phyloP scores from a whole-genome alignment of 2,888 invertebrate genomes.

The Mesorhabditis sp. region DNA sequence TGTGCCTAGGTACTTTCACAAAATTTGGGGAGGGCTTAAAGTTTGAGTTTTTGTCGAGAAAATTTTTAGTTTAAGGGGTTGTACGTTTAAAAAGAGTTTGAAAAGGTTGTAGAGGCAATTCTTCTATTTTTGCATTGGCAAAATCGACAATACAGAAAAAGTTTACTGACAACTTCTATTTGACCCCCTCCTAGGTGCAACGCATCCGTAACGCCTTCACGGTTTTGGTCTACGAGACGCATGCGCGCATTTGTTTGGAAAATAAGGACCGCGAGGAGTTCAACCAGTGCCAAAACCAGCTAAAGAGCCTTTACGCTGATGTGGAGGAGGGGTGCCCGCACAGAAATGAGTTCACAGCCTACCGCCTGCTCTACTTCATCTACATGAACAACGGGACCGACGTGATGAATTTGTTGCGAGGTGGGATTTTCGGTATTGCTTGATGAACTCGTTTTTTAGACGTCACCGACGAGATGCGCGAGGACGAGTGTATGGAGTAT shows the following conservation, averaged over 20 bases:
- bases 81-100: too few relatives aligned
- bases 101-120: too few relatives aligned
- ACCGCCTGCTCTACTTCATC: constrained; percentile 91
- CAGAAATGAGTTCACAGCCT: constrained; percentile 87
- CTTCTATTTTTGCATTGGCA: not conserved
- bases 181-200: constrained; percentile 95
- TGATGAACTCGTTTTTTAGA: constrained; percentile 16
- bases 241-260: constrained; percentile 93
- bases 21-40: not conserved
- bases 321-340: constrained; percentile 62
- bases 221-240: constrained; percentile 96
- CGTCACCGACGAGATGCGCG: constrained; percentile 49
- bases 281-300: constrained; percentile 65
- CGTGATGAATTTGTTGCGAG: constrained; percentile 81
- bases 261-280: constrained; percentile 97
- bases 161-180: constrained; percentile 39
- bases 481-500: constrained; percentile 51
- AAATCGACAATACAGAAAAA: not conserved
- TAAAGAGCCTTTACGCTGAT: constrained; percentile 79
- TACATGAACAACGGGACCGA: constrained; percentile 97
- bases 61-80: too few relatives aligned
- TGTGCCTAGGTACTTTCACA: not conserved
- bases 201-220: constrained; percentile 89
- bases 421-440: constrained; percentile 9
- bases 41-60: not conserved